Base-by-base conservation (phyloP, 2,888 invertebrate species). In the Caenorhabditis zanzibari region DNA sequence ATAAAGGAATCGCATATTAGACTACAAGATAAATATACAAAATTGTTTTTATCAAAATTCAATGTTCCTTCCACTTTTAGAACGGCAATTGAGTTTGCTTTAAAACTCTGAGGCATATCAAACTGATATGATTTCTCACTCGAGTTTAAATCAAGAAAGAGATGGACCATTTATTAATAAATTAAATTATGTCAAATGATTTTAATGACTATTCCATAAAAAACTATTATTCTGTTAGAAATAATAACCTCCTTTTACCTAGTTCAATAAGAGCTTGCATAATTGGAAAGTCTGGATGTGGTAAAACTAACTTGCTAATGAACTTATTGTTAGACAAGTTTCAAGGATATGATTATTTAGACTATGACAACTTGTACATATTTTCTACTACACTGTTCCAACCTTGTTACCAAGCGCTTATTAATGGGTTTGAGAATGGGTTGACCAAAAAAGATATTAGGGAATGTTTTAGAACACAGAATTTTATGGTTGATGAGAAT, bases 341-440 rank as follows among this genome's bases (percentile, higher is more conserved):
- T 68, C 26, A 72, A 63, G 73, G 56, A 47, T 76, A 75, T 38
- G 85, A 88, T 64, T 88, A 86, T 69, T 66, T 83, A 52, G 88
- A 88, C 72, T 85, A 88, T 54, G 75, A 88, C 73, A 86, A 86
- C 69, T 47, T 88, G 10, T 88, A 82, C 28, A 87, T 86, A 44
- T 88, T 85, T 85, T 63, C 72, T 84, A 88, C 87, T 81, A 84
- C 86, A n/a, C 58, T 87, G 44, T 85, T 86, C 73, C 88, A 88
- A 88, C 87, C 85, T 44, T 85, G 81, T 66, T 85, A 88, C 85
- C 72, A 86, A 88, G 79, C 75, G 26, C 47, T 86, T 26, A 88
- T 86, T 59, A 84, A 83, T 77, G 83, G 88, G 14, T 68, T 86
- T 16, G 28, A 75, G 12, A 66, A 86, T 41, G 81, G 84, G 22